Percentiles rank a stretch among this genome's conserved stretches.
Evolutionary conservation across 2,797 vertebrate species (phyloP).

Genomic region (Sibirionetta formosa): DNA sequence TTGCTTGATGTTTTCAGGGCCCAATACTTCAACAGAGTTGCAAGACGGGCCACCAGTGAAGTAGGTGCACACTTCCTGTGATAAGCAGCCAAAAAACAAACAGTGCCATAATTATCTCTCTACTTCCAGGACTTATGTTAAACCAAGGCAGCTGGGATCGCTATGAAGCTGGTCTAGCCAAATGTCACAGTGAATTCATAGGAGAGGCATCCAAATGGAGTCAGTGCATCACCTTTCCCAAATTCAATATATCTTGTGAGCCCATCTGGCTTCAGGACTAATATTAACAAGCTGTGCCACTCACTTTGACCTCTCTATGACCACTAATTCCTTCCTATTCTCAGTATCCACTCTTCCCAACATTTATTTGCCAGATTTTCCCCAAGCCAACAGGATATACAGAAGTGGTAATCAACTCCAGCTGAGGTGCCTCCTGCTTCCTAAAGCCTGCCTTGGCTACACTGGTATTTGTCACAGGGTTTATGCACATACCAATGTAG

Average conservation of each 20-base stretch:
- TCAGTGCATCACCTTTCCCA: not conserved
- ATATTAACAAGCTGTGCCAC: slow-evolving; percentile 24
- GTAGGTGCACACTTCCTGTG: not conserved
- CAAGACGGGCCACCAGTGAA: not conserved
- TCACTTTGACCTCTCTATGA: slow-evolving; percentile 22
- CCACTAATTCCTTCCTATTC: slow-evolving; percentile 39
- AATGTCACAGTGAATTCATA: not conserved
- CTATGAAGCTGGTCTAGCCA: not conserved
- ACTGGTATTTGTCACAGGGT: slow-evolving; percentile 6
- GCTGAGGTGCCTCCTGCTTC: slow-evolving; percentile 43
- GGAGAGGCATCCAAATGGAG: not conserved
- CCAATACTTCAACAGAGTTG: not conserved
- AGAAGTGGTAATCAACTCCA: slow-evolving; percentile 39
- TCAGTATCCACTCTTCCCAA: slow-evolving; percentile 11
- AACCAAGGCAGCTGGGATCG: not conserved
- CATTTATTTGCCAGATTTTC: slow-evolving; percentile 44
- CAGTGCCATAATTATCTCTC: not conserved
- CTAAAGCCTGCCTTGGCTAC: not conserved
- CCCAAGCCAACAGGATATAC: not conserved
- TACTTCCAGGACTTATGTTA: not conserved
- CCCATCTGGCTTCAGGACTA: not conserved
- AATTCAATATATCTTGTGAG: not conserved
- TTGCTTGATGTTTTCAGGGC: not conserved
- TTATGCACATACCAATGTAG: not conserved
- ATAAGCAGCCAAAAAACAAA: not conserved